Evolutionary conservation across 2,888 invertebrate genomes (phyloP), one percentile per base, ranked within the genome.

Genomic region (Zeuzera pyrina): DNA sequence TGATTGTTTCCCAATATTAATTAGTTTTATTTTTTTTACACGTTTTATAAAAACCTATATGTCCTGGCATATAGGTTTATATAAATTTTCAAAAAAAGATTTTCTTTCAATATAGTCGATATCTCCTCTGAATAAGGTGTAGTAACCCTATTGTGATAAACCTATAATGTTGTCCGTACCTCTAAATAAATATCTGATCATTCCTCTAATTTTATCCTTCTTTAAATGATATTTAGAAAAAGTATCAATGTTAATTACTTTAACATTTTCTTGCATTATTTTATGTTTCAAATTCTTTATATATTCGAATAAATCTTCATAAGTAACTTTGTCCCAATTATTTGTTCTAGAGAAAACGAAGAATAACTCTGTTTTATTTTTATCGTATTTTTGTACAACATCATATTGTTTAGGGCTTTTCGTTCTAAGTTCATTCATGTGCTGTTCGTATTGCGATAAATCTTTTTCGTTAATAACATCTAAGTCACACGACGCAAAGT

Each of bases 1-100:
- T 49, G 52, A 62, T 54, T 2, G 37, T 44, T 12, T 32, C 31
- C 58, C 60, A 60, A 33, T 48, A 42, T 33, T 45, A 55, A 7
- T 43, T 28, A 32, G 41, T 28, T 39, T 43, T 43, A 2, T 35
- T 28, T 22, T 41, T 26, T 12, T 26, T 26, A 26, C 7, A 39
- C 7, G 28, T 40, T 19, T 33, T 16, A 27, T 15, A 8, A 15
- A 35, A 22, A 3, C 36, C 40, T 7, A 16, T n/a, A 31, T 40
- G 40, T 3, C 36, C 37, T 5, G 27, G 31, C 0, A 23, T 12
- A 3, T 32, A 34, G 7, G 2, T 14, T 12, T n/a, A n/a, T n/a
- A n/a, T n/a, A n/a, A n/a, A n/a, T n/a, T n/a, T n/a, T n/a, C n/a
- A n/a, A n/a, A n/a, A 24, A 6, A 22, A 34, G 40, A 13, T 24